These are phyloP conservation scores for Chrysotoxum bicinctum DNA, from an alignment of 2,888 invertebrate genomes.

Conservation along the genomic window DNA sequence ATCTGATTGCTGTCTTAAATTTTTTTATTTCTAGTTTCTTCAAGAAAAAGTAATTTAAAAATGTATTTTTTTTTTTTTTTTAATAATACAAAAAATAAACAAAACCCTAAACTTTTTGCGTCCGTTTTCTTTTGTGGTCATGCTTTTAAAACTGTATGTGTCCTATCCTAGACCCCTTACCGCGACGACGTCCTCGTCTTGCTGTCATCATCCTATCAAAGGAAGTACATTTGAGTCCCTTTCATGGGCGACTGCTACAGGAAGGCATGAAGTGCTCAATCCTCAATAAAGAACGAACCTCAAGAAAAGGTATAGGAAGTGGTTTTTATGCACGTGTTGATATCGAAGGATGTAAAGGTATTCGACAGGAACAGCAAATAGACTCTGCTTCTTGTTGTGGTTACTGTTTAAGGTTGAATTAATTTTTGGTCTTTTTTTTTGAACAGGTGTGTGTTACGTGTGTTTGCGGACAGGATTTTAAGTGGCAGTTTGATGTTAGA, in stretches of 20 bases:
- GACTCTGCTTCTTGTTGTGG: slow-evolving; percentile 29
- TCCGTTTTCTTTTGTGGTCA: background rate
- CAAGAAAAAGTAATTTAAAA: background rate
- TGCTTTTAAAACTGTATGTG: background rate
- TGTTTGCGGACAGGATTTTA: background rate
- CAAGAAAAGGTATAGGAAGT: slow-evolving; percentile 43
- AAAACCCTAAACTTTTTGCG: slow-evolving; percentile 6
- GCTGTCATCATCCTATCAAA: slow-evolving; percentile 45
- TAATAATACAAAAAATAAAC: background rate
- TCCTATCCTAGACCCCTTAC: too few relatives aligned
- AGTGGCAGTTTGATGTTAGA: background rate
- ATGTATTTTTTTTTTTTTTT: background rate
- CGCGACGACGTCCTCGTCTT: background rate
- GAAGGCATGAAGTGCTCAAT: slow-evolving; percentile 54
- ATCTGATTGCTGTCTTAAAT: too few relatives aligned
- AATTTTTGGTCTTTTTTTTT: slow-evolving; percentile 22
- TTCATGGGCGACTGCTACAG: slow-evolving; percentile 4
- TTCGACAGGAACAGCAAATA: slow-evolving; percentile 21
- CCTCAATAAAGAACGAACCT: slow-evolving; percentile 31
- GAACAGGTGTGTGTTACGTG: background rate
- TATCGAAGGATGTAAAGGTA: slow-evolving; percentile 28
- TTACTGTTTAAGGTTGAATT: slow-evolving; percentile 26
- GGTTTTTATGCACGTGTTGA: slow-evolving; percentile 56
- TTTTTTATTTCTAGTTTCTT: background rate
- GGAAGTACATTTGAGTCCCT: slow-evolving; percentile 28